phyloP scores from a whole-genome alignment of 2,888 invertebrate genomes.

The Neoascia interrupta region DNA sequence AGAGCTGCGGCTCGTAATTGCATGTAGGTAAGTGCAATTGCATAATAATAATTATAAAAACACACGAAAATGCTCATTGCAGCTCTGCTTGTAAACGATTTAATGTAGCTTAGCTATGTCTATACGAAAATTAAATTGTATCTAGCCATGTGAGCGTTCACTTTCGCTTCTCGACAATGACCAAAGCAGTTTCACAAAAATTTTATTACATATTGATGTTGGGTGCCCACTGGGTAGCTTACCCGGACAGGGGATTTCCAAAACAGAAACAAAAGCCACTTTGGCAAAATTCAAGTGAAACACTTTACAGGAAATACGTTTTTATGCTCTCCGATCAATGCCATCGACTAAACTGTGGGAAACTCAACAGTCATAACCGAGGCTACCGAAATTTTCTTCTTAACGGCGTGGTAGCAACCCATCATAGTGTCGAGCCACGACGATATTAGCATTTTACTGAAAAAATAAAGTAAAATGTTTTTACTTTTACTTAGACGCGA shows the following conservation, averaged over 20 bases:
- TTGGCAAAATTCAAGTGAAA: slow-evolving; percentile 32
- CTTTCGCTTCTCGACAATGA: slow-evolving; percentile 9
- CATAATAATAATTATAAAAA: slow-evolving; percentile 34
- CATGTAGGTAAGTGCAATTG: slow-evolving; percentile 29
- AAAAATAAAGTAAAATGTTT: no score
- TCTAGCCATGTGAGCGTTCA: not conserved
- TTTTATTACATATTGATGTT: no score
- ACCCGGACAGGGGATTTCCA: slow-evolving; percentile 63
- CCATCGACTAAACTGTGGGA: slow-evolving; percentile 39
- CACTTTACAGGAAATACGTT: slow-evolving; percentile 38
- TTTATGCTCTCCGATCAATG: slow-evolving; percentile 45
- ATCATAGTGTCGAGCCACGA: slow-evolving; percentile 1
- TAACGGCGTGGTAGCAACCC: not conserved
- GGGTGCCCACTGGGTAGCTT: no score
- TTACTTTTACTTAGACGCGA: slow-evolving; percentile 55
- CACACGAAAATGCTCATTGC: slow-evolving; percentile 25
- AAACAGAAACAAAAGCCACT: slow-evolving; percentile 63
- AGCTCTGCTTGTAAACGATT: not conserved
- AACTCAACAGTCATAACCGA: slow-evolving; percentile 25
- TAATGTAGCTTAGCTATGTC: not conserved
- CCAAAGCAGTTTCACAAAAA: no score
- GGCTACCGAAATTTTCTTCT: not conserved
- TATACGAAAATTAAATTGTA: not conserved
- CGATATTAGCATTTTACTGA: slow-evolving; percentile 38
- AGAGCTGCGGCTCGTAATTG: no score